Percentiles rank a stretch among this genome's conserved stretches.
Conservation (phyloP, 2,113 vertebrate genomes). For the Perccottus glenii region DNA sequence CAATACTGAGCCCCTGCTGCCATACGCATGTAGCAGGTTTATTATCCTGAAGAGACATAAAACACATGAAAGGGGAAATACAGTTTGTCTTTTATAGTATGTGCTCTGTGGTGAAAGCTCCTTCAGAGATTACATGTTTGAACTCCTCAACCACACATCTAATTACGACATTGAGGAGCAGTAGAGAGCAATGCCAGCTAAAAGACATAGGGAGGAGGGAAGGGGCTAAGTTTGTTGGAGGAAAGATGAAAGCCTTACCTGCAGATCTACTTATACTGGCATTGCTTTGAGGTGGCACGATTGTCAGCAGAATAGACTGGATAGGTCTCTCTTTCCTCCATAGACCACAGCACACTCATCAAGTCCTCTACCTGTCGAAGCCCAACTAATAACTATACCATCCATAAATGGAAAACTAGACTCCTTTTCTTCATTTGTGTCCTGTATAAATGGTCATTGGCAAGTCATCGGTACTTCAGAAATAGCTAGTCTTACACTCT, state of each 20-base stretch:
- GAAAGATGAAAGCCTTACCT: slow-evolving; percentile 19
- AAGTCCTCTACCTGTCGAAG: too few species aligned
- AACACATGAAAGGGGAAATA: neutral
- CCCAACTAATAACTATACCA: too few species aligned
- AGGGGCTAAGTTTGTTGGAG: neutral
- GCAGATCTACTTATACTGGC: slow-evolving; percentile 12
- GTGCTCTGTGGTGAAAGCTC: slow-evolving; percentile 22
- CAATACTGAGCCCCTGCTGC: neutral
- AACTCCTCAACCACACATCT: slow-evolving; percentile 39
- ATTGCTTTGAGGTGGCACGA: slow-evolving; percentile 10
- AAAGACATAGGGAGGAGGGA: neutral
- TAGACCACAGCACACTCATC: too few species aligned
- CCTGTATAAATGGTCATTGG: too few species aligned
- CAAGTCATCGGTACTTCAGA: too few species aligned
- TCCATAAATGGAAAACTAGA: too few species aligned
- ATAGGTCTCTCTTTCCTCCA: too few species aligned
- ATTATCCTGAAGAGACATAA: neutral
- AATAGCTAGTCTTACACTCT: too few species aligned
- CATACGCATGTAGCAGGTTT: neutral
- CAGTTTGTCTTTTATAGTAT: neutral
- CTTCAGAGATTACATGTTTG: slow-evolving; percentile 15
- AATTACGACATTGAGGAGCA: slow-evolving; percentile 11
- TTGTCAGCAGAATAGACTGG: slow-evolving; percentile 34
- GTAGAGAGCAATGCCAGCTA: neutral
- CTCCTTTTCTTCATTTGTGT: too few species aligned